phyloP scores from a whole-genome alignment of 35 echinoderm and acorn worm species.

The Stichopus chloronotus region DNA sequence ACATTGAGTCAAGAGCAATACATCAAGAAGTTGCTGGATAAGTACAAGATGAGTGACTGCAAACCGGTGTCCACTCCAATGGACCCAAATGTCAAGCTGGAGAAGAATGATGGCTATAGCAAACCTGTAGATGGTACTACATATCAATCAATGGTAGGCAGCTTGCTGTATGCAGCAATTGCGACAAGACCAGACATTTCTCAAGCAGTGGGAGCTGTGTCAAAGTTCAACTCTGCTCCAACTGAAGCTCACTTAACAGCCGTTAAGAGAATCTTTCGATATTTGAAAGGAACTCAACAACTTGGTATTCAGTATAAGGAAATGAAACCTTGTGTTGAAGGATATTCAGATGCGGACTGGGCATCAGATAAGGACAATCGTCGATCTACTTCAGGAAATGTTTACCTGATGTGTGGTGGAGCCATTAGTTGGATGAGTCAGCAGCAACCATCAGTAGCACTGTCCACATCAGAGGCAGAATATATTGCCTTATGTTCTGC shows the following conservation, averaged over 20 bases:
- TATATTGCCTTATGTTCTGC: conserved; percentile 43
- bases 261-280: not conserved
- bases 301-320: not conserved
- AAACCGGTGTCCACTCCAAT: not conserved
- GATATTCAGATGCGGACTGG: conserved; percentile 30
- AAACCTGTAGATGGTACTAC: not conserved
- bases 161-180: conserved; percentile 20
- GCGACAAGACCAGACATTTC: conserved; percentile 31
- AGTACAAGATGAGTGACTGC: conserved; percentile 17
- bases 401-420: not conserved
- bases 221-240: not conserved
- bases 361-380: not conserved
- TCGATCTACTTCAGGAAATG: not conserved
- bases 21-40: conserved; percentile 12
- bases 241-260: conserved; percentile 1
- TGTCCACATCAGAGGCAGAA: conserved; percentile 30
- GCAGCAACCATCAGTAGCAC: conserved; percentile 20
- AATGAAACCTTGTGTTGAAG: not conserved
- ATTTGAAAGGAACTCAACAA: not conserved
- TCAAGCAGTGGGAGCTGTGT: not conserved
- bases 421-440: conserved; percentile 1
- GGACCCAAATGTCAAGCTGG: conserved; percentile 8
- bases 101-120: not conserved
- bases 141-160: conserved; percentile 27
- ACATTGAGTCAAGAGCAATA: conserved; percentile 1